Conservation (phyloP, 2,113 vertebrate genomes). For the Rhinolophus sinicus region DNA sequence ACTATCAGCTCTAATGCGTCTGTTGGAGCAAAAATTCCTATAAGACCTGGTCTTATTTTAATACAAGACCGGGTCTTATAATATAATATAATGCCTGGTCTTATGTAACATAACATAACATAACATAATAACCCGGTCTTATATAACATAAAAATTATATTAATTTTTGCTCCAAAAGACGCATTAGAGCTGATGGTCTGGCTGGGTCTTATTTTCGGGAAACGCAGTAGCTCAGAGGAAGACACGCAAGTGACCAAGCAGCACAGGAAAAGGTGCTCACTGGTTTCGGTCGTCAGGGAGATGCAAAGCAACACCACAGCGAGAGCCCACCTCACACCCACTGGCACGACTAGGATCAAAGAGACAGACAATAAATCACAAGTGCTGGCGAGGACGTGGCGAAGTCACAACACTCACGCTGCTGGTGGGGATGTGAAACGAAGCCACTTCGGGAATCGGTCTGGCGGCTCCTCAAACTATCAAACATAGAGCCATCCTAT, state of each 20-base stretch:
- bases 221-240: background rate
- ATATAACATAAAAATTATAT: no score
- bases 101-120: no score
- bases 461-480: rapidly evolving
- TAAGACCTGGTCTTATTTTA: no score
- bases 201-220: no score
- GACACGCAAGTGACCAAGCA: background rate
- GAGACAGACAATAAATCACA: no score
- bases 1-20: no score
- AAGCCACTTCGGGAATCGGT: background rate
- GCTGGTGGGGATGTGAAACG: rapidly evolving
- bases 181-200: no score
- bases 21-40: no score
- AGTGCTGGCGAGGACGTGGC: rapidly evolving
- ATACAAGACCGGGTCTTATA: no score
- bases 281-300: rapidly evolving
- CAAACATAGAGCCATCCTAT: rapidly evolving
- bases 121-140: no score
- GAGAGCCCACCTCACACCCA: rapidly evolving
- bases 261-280: rapidly evolving
- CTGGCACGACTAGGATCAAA: rapidly evolving
- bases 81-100: no score
- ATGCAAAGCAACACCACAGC: rapidly evolving
- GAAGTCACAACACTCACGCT: rapidly evolving
- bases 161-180: no score